phyloP scores from a whole-genome alignment of 2,113 vertebrate genomes.

The Siphamia tubifer region DNA sequence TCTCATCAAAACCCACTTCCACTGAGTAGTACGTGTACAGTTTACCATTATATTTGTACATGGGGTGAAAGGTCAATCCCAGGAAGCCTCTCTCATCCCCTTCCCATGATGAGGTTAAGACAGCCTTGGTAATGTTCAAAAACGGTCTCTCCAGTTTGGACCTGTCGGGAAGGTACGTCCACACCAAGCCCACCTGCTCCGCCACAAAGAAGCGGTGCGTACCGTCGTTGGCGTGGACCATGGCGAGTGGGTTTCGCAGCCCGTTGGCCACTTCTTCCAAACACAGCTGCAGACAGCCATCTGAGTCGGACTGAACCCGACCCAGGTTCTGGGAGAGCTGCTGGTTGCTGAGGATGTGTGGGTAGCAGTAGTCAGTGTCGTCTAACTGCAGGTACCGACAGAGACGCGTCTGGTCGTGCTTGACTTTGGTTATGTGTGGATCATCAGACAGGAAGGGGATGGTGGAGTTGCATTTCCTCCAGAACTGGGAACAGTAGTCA shows the following conservation, averaged over 20 bases:
- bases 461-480: conserved; percentile 82
- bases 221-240: conserved; percentile 92
- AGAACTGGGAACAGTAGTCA: conserved; percentile 87
- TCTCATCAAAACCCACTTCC: conserved; percentile 84
- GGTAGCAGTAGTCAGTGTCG: conserved; percentile 93
- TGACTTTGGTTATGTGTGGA: conserved; percentile 64
- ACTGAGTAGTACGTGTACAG: conserved; percentile 95
- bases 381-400: conserved; percentile 85
- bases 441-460: conserved; percentile 81
- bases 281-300: conserved; percentile 93
- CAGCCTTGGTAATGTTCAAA: conserved; percentile 87
- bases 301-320: conserved; percentile 74
- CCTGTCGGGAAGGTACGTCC: conserved; percentile 87
- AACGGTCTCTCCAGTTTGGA: conserved; percentile 87
- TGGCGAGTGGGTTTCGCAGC: conserved; percentile 89
- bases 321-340: conserved; percentile 87
- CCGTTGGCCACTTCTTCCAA: conserved; percentile 89
- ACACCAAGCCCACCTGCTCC: conserved; percentile 94
- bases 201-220: conserved; percentile 94
- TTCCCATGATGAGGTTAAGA: conserved; percentile 95
- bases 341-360: conserved; percentile 82
- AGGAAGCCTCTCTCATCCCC: conserved; percentile 96
- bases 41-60: conserved; percentile 87
- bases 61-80: conserved; percentile 89
- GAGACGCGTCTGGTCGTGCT: conserved; percentile 75